These are phyloP conservation scores for Hylyphantes graminicola DNA, from an alignment of 1,140 invertebrate species.

Conservation along the genomic window DNA sequence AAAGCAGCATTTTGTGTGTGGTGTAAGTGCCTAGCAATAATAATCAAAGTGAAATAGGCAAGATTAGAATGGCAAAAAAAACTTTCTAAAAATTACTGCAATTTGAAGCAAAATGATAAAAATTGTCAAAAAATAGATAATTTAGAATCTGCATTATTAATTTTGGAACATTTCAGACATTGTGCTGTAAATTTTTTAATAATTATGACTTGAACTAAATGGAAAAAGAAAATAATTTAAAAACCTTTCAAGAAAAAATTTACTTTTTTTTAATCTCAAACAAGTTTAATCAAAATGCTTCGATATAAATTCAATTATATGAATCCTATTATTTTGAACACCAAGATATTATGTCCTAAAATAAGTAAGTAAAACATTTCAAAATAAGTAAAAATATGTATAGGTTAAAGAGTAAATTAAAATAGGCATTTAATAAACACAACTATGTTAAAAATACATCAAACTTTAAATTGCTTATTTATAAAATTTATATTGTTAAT, in stretches of 20 bases:
- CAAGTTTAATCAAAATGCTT: background rate
- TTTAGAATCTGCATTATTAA: too few species aligned
- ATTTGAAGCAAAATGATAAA: constrained; percentile 1
- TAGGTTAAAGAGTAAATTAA: background rate
- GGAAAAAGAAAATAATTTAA: background rate
- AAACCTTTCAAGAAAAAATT: background rate
- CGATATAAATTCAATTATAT: background rate
- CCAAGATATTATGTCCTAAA: background rate
- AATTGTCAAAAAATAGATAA: too few species aligned
- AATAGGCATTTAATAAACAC: background rate
- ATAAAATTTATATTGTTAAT: too few species aligned
- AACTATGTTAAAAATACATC: background rate
- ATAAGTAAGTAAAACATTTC: background rate
- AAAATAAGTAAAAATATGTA: background rate
- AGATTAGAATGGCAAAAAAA: constrained; percentile 8
- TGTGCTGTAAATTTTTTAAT: background rate
- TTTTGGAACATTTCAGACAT: background rate
- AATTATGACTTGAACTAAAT: background rate
- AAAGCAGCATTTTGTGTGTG: constrained; percentile 7
- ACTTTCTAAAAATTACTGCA: background rate
- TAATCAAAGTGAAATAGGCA: constrained; percentile 37
- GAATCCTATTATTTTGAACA: too few species aligned
- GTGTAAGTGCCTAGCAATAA: constrained; percentile 27
- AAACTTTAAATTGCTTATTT: too few species aligned
- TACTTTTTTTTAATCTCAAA: background rate